Evolutionary conservation across 2,113 vertebrate genomes (phyloP).

Genomic region (Salminus brasiliensis): DNA sequence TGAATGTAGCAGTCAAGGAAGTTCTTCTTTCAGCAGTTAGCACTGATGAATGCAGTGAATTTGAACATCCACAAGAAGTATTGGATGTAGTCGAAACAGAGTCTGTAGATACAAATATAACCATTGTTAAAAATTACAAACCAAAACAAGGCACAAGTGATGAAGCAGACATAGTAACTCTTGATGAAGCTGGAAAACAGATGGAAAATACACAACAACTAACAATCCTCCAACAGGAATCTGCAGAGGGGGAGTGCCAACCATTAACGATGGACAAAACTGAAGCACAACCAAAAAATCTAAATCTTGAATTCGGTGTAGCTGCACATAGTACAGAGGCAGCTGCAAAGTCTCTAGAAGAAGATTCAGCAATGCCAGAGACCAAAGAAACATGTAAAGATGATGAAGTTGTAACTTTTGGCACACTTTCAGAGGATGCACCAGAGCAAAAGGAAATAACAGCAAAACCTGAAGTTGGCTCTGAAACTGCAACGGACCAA

Average conservation of each 20-base stretch:
- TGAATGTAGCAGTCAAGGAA: conserved; percentile 5
- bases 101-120: not conserved
- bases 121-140: not conserved
- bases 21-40: not conserved
- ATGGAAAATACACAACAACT: not conserved
- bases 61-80: conserved; percentile 21
- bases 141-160: not conserved
- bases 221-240: not conserved
- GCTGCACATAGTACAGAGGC: not conserved
- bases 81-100: conserved; percentile 1
- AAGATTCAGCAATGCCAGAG: not conserved
- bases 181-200: not conserved
- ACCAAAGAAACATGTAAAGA: not conserved
- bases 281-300: not conserved
- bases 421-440: not conserved
- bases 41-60: conserved; percentile 3
- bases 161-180: not conserved
- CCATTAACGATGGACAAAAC: not conserved
- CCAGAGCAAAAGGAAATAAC: conserved; percentile 10
- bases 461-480: not conserved
- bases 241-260: not conserved
- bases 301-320: not conserved
- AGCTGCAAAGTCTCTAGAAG: not conserved
- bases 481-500: conserved; percentile 41
- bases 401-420: not conserved